phyloP scores from a whole-genome alignment of 2,113 vertebrate species.

The Anarrhichthys ocellatus region DNA sequence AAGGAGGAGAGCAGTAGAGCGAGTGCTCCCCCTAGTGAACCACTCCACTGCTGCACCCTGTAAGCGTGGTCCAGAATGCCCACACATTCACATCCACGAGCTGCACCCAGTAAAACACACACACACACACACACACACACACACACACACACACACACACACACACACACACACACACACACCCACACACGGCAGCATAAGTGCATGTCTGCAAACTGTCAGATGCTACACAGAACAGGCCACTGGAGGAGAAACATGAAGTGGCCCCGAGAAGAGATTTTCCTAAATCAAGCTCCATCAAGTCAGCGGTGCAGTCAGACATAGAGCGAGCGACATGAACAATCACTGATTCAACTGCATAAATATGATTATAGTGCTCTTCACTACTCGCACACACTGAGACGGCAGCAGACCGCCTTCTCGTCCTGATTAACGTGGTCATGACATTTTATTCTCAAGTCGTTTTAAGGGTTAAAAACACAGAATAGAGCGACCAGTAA shows the following conservation, averaged over 20 bases:
- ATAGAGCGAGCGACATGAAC: slow-evolving; percentile 28
- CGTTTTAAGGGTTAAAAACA: not conserved
- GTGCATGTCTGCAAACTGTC: slow-evolving; percentile 47
- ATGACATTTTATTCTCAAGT: not conserved
- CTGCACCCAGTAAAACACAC: slow-evolving; percentile 6
- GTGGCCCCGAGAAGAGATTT: slow-evolving; percentile 62
- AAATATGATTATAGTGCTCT: slow-evolving; percentile 16
- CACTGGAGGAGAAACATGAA: slow-evolving; percentile 66
- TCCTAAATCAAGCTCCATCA: slow-evolving; percentile 66
- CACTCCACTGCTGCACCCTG: not conserved
- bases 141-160: slow-evolving; percentile 11
- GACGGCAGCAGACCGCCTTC: not conserved
- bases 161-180: slow-evolving; percentile 9
- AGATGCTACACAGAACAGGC: slow-evolving; percentile 50
- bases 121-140: no score
- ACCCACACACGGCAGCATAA: slow-evolving; percentile 19
- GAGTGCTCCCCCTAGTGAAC: slow-evolving; percentile 72
- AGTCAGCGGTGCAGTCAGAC: slow-evolving; percentile 49
- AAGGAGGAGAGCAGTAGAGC: slow-evolving; percentile 39
- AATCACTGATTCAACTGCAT: slow-evolving; percentile 26
- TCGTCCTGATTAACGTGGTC: not conserved
- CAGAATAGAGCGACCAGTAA: not conserved
- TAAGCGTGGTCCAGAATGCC: not conserved
- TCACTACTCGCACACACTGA: not conserved
- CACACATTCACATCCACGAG: not conserved